Evolutionary conservation across 2,797 vertebrate genomes (phyloP), one percentile per base, ranked within the genome.

Genomic region (Acanthis flammea): DNA sequence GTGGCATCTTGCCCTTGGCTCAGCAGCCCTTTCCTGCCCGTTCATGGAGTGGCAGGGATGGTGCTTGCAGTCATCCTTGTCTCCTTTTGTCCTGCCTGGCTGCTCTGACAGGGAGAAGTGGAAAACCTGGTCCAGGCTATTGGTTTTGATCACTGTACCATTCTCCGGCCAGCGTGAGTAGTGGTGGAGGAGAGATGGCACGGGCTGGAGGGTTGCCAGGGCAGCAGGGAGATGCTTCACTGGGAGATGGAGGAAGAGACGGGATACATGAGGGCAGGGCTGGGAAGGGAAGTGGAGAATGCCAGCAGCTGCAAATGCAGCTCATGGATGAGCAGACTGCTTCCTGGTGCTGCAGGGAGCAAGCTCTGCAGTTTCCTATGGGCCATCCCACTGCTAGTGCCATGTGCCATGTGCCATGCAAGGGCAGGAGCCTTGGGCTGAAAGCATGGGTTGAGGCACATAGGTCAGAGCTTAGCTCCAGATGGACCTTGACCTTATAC

Each of bases 91-190:
- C 79, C 85, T 74, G 27, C 48, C 53, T 1, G 3, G 33, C 72
- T 71, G 27, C 62, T 78, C 39, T 58, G 73, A 94, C 88, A 96
- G 96, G 96, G 96, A 80, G 96, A 96, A 95, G 95, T 90, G 70
- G 96, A 96, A 75, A 92, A 95, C 50, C 79, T 96, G 22, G 97
- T 99, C 22, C 97, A 98, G 89, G 97, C 95, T 15, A 68, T 99
- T 68, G 98, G 94, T 41, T 99, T 99, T 96, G 98, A 98, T 62
- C 96, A 91, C 72, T 98, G 95, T 27, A 91, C 98, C 42, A 94
- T 99, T 94, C 98, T 98, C 91, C 98, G 98, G 86, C 99, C 99
- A 44, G 99, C 98, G 98, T 99, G 96, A 96, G 96, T 96, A 90
- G 39, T 2, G 1, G 30, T 44, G 45, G 19, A 44, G 21, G 30